These are phyloP conservation scores for Drosophila obscura DNA, from an alignment of 1,140 invertebrate genomes.

Conservation along the genomic window DNA sequence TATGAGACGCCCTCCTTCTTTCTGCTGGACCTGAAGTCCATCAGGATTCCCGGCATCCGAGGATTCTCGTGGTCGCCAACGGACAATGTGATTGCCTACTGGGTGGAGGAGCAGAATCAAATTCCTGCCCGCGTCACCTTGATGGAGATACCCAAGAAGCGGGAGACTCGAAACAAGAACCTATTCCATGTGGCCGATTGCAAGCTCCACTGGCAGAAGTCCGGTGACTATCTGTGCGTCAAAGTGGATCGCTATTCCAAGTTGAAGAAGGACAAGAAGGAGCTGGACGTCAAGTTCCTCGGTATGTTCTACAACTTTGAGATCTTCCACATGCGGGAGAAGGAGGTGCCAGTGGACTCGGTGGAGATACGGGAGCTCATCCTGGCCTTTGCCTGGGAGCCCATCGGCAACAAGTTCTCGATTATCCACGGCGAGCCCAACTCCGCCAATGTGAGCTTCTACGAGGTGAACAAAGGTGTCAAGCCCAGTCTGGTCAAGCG, in stretches of 20 bases:
- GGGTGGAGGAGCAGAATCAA: constrained; percentile 98
- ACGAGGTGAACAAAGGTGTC: constrained; percentile 95
- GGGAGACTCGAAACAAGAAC: constrained; percentile 97
- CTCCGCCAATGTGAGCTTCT: constrained; percentile 96
- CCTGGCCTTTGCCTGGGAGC: constrained; percentile 99
- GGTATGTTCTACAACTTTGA: constrained; percentile 99
- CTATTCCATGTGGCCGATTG: constrained; percentile 99
- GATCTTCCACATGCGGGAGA: constrained; percentile 99
- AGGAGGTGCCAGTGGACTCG: constrained; percentile 98
- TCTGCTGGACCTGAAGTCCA: constrained; percentile 96
- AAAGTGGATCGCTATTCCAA: constrained; percentile 99
- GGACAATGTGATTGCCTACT: constrained; percentile 98
- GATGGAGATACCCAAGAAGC: constrained; percentile 93
- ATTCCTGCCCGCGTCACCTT: constrained; percentile 94
- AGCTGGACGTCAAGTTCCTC: constrained; percentile 95
- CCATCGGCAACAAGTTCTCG: constrained; percentile 97
- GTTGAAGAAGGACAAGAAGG: constrained; percentile 94
- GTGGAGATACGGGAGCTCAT: constrained; percentile 97
- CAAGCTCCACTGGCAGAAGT: constrained; percentile 99
- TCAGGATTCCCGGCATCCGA: constrained; percentile 95
- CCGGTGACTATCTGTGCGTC: constrained; percentile 95
- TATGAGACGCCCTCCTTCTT: constrained; percentile 98
- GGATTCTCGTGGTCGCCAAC: constrained; percentile 99
- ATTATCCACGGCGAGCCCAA: constrained; percentile 97
- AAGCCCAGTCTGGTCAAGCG: constrained; percentile 94